Evolutionary conservation across 2,888 invertebrate genomes (phyloP).

Genomic region (Chydorus sphaericus): DNA sequence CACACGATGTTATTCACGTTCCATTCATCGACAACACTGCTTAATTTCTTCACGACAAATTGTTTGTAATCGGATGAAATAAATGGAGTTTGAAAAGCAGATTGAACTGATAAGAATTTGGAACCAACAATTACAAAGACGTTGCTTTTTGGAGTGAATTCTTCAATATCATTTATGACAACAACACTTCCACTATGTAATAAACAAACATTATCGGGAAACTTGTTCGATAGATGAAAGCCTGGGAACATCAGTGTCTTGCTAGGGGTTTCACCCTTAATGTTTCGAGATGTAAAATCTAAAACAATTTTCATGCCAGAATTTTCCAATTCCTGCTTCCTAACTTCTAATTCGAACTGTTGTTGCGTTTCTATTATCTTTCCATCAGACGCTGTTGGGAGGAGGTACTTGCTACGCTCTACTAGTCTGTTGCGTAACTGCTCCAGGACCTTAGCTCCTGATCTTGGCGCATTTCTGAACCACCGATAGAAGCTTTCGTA

Average conservation of each 20-base stretch:
- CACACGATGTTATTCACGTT: neutral
- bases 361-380: neutral
- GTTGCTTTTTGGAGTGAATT: neutral
- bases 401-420: neutral
- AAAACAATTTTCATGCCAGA: neutral
- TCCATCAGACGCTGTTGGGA: neutral
- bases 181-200: neutral
- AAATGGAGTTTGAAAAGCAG: neutral
- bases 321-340: neutral
- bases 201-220: neutral
- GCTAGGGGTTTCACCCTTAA: neutral
- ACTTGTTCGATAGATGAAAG: neutral
- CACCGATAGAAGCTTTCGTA: neutral
- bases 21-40: neutral
- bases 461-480: neutral
- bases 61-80: neutral
- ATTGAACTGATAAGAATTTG: neutral
- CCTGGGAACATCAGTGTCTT: neutral
- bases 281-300: neutral
- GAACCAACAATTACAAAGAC: neutral
- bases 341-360: neutral
- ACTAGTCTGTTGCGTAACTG: slow-evolving; percentile 1
- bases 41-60: neutral
- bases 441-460: neutral
- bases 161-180: neutral